Base-by-base conservation (phyloP, 2,797 vertebrate species). In the Botia almorhae region DNA sequence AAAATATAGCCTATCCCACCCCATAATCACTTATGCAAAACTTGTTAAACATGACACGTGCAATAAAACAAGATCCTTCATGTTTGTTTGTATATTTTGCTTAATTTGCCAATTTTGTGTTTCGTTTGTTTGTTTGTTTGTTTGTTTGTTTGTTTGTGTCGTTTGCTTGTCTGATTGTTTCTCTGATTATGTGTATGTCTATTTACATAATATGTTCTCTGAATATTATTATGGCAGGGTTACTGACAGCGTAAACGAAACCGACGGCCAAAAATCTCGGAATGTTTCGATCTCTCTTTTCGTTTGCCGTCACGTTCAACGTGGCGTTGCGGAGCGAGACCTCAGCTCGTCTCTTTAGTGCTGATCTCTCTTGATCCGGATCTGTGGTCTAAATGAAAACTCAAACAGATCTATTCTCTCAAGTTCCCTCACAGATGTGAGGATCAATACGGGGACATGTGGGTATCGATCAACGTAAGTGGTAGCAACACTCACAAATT, bases 361-460 rank as follows among this genome's bases (percentile, higher is more conserved):
- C 77, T 80, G 74, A 85, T 78, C 83, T 90, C 85, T 86, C 87
- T 88, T 89, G 85, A 91, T 92, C 91, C 88, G 82, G 69, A 87
- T 89, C 91, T 92, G 91, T 91, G 90, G 91, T 93, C 91, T 91
- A 88, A 86, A 89, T 89, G 88, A 91, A 93, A 92, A 89, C 92
- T 90, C 89, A 88, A 92, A 92, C 90, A 93, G 91, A 93, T 92
- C 90, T 89, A 91, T 87, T 85, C 90, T 88, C 90, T 88, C 85
- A 87, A 91, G 92, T 93, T 93, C 90, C 86, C 87, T 92, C 92
- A 93, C 94, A 91, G 85, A 94, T 93, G 88, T 69, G 61, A 72
- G 89, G 91, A 93, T 94, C 92, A 92, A 94, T 94, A 93, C 84
- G 82, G 88, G 88, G 91, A 93, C 92, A 92, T 92, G 92, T 91